These are phyloP conservation scores for Papilio demoleus DNA, from an alignment of 2,888 invertebrate species.

Conservation along the genomic window DNA sequence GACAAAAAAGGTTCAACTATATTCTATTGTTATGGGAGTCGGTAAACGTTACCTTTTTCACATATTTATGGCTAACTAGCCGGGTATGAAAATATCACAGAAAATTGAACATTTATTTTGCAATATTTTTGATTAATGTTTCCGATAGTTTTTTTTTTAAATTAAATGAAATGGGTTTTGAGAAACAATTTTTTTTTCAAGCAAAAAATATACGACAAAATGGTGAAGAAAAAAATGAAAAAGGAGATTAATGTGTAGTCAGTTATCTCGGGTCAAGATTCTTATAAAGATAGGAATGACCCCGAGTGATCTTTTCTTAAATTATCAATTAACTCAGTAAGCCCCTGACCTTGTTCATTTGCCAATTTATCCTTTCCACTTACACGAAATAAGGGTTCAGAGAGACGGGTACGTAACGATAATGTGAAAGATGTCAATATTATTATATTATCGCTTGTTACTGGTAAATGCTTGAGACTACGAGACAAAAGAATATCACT, in stretches of 20 bases:
- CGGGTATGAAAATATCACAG: slow-evolving; percentile 1
- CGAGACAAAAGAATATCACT: not conserved
- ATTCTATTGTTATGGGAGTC: slow-evolving; percentile 24
- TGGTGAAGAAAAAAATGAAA: not conserved
- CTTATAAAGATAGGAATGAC: slow-evolving; percentile 29
- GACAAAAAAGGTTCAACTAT: not conserved
- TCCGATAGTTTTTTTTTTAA: not conserved
- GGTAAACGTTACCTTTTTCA: slow-evolving; percentile 12
- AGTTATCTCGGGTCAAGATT: slow-evolving; percentile 23
- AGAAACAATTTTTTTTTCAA: not conserved
- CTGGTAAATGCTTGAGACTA: not conserved
- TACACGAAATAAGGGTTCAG: slow-evolving; percentile 18
- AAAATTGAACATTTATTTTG: slow-evolving; percentile 6
- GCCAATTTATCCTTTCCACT: slow-evolving; percentile 24
- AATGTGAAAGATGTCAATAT: slow-evolving; percentile 10
- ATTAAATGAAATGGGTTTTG: not conserved
- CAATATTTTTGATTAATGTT: not conserved
- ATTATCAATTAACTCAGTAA: slow-evolving; percentile 28
- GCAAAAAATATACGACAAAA: not conserved
- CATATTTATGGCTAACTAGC: slow-evolving; percentile 2
- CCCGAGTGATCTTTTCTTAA: slow-evolving; percentile 29
- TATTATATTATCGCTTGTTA: not conserved
- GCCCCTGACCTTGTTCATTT: slow-evolving; percentile 26
- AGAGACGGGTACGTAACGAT: slow-evolving; percentile 4
- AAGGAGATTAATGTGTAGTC: not conserved